phyloP scores from a whole-genome alignment of 2,888 invertebrate genomes.

The Drosophila sordidapex region DNA sequence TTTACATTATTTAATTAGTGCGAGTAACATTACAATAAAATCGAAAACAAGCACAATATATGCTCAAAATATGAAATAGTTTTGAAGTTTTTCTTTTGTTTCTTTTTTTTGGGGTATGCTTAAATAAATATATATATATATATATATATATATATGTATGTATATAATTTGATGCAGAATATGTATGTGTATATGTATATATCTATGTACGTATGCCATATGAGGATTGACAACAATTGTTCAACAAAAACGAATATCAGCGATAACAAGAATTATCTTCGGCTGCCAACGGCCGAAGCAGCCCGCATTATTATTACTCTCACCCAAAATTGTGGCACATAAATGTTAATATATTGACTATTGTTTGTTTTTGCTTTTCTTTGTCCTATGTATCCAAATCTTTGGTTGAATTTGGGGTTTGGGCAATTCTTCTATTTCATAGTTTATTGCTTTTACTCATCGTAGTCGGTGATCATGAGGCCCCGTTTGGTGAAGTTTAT shows the following conservation, averaged over 20 bases:
- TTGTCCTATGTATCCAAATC: slow-evolving; percentile 31
- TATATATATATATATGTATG: slow-evolving; percentile 9
- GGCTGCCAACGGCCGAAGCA: slow-evolving; percentile 37
- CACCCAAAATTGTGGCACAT: slow-evolving; percentile 49
- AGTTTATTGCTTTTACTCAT: slow-evolving; percentile 60
- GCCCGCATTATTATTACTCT: slow-evolving; percentile 31
- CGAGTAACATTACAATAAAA: slow-evolving; percentile 77
- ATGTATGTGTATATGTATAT: slow-evolving; percentile 24
- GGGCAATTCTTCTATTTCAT: background rate
- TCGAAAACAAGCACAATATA: slow-evolving; percentile 69
- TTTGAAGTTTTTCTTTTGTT: slow-evolving; percentile 12
- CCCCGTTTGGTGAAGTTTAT: slow-evolving; percentile 77
- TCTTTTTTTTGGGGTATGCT: slow-evolving; percentile 25
- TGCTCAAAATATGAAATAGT: slow-evolving; percentile 62
- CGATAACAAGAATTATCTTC: slow-evolving; percentile 64
- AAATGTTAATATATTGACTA: slow-evolving; percentile 52
- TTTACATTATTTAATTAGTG: slow-evolving; percentile 73
- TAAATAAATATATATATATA: slow-evolving; percentile 23
- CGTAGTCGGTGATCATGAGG: slow-evolving; percentile 80
- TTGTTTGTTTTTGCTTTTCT: slow-evolving; percentile 40
- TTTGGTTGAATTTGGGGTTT: slow-evolving; percentile 39
- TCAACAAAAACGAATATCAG: slow-evolving; percentile 50
- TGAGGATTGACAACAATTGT: slow-evolving; percentile 44
- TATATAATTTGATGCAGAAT: slow-evolving; percentile 37
- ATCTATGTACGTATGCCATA: slow-evolving; percentile 37